phyloP scores from a whole-genome alignment of 2,888 invertebrate genomes.

The Thereva unica region DNA sequence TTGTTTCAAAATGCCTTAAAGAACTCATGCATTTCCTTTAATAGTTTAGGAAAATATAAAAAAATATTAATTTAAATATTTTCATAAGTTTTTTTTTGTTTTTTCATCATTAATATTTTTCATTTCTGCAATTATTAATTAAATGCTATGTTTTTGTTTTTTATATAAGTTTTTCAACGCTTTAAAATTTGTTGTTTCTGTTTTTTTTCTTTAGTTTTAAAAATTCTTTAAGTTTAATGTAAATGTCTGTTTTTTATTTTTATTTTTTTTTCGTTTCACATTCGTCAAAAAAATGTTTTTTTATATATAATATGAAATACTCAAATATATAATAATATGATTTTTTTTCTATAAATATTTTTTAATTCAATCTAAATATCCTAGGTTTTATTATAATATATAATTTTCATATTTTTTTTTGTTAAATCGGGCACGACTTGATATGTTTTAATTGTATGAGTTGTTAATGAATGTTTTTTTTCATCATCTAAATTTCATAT shows the following conservation, averaged over 20 bases:
- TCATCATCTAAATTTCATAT: not conserved
- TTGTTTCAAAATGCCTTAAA: too few relatives aligned
- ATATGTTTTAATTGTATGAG: slow-evolving; percentile 56
- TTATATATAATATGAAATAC: slow-evolving; percentile 25
- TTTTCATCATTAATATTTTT: too few relatives aligned
- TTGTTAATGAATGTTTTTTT: slow-evolving; percentile 41
- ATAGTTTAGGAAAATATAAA: too few relatives aligned
- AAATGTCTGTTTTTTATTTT: slow-evolving; percentile 7
- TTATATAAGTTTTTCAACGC: too few relatives aligned
- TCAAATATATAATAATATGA: slow-evolving; percentile 25
- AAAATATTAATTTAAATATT: too few relatives aligned
- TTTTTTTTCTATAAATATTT: slow-evolving; percentile 10
- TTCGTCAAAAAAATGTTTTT: slow-evolving; percentile 12
- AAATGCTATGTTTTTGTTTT: too few relatives aligned
- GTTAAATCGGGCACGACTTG: slow-evolving; percentile 58
- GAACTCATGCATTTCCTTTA: too few relatives aligned
- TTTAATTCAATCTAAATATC: slow-evolving; percentile 33
- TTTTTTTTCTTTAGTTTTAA: slow-evolving; percentile 2
- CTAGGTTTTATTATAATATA: not conserved
- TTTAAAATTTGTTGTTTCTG: too few relatives aligned
- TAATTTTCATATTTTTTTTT: slow-evolving; percentile 33
- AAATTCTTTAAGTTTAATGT: slow-evolving; percentile 17
- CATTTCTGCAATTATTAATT: too few relatives aligned
- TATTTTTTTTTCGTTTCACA: slow-evolving; percentile 14
- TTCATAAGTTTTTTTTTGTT: too few relatives aligned